Evolutionary conservation across 2,888 invertebrate genomes (phyloP), one percentile per base, ranked within the genome.

Genomic region (Drosophila longiperda): DNA sequence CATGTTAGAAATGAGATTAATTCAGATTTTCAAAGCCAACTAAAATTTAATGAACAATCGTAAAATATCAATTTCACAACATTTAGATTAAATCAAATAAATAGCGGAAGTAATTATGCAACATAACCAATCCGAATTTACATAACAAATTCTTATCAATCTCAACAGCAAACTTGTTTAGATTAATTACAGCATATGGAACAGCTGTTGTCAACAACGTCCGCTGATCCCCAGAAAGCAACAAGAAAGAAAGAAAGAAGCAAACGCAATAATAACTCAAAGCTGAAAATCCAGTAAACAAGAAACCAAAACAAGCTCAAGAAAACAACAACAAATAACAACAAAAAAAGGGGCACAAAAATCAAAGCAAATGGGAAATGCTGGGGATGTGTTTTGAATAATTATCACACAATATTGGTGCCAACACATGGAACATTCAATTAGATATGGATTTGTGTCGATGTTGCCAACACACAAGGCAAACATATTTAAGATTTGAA

Each of bases 141-240:
- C 23, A 23, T 8, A 4, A 45, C 45, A 15, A 3, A 23, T 49
- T 54, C 73, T 86, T 87, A 89, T 84, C 78, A 81, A 59, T 52
- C 6, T 17, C 50, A 57, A 48, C 40, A 69, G 66, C 20, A 58
- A 55, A 52, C 64, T 62, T 83, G 75, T 78, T 88, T 83, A 80
- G 68, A 75, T 42, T 66, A 81, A 63, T 87, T 87, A 79, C 82
- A 76, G 64, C 68, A 87, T 66, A 54, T 34, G 67, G 59, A 69
- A 75, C 84, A 89, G 87, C 89, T 89, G 89, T 64, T 64, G 54
- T 55, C 62, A 64, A 55, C 67, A 23, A 23, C 23, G 49, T 49
- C 29, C 23, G 54, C 50, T n/a, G 57, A 42, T 29, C 42, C 29
- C 38, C 55, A n/a, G 26, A 17, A 66, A 49, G 26, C 32, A 32